Evolutionary conservation across 1,140 invertebrate genomes (phyloP), one percentile per base, ranked within the genome.

Genomic region (Hycleus cichorii): DNA sequence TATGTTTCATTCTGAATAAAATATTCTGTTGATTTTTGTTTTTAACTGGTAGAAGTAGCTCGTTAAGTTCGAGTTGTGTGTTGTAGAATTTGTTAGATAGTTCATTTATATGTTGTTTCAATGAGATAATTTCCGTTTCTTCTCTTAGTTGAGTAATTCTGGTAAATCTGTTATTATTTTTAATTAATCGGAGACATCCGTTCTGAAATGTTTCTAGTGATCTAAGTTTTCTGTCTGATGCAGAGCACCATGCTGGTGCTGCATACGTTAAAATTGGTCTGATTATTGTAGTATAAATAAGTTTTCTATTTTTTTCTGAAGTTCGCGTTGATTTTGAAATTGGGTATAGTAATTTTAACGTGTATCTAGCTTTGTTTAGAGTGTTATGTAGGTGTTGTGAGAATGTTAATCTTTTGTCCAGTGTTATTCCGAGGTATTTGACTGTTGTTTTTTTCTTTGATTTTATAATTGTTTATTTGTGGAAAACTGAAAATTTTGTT

Each of bases 381-480:
- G 55, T 55, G 2, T 54, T 39, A 3, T 57, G 58, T 1, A 63
- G 49, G 39, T 70, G 64, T 24, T 51, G 12, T 1, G 6, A 51
- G 39, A 59, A 67, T 6, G 40, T 63, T 0, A 67, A 38, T 39
- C 65, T 64, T 18, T 12, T 39, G 45, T 68, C 66, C 4, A 68
- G 49, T 39, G 53, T 32, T 3, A 65, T 60, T 27, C 66, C 64
- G 8, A 68, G 50, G 49, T 69, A 70, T 49, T 64, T 68, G n/a
- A 63, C 57, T 47, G 4, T 25, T 42, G 5, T 12, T 39, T 47
- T 11, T 47, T 24, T 24, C 18, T 25, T 47, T 10, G 4, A 47
- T 46, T 56, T 42, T 57, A 11, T 64, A 53, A 1, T 49, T 56
- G 64, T 69, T 67, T 11, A 43, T 39, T 27, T 24, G 39, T 6